Evolutionary conservation across 2,113 vertebrate species (phyloP), one percentile per base, ranked within the genome.

Genomic region (Pseudolaguvia tuberculata): DNA sequence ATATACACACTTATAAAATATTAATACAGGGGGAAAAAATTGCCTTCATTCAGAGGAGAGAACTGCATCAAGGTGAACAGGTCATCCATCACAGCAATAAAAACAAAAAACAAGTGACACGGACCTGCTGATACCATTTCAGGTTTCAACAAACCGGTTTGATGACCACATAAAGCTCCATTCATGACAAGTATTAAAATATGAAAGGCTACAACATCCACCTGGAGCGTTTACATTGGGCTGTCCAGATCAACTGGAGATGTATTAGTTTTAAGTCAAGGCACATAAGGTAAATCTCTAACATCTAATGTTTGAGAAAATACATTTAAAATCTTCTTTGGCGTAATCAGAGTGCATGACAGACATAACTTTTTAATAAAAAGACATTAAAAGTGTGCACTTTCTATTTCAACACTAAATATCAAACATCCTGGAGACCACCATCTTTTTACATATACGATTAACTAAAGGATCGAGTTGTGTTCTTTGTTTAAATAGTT

Each of bases 11-110:
- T 61, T 17, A 55, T 29, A 12, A 73, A 69, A 62, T 20, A 61
- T n/a, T 52, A 27, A 20, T 47, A 51, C 5, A 25, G 17, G 8
- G 10, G 68, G 57, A 72, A 10, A 45, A 52, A 4, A 12, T 75
- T 62, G 15, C 57, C 78, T 82, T 82, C 50, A 74, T 78, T 82
- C 9, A 11, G 1, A 72, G 78, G 76, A n/a, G n/a, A n/a, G n/a
- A 80, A 79, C 69, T 82, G 81, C 81, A 78, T 82, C 78, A 29
- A 2, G 12, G 55, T 12, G 27, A 68, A 63, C 29, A 73, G 42
- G 62, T 25, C 47, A 67, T 27, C 21, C 0, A 2, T 29, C 47
- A 50, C 12, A 59, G 47, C 39, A 52, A 18, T n/a, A 45, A 42
- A 39, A n/a, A n/a, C 20, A 42, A 63, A 11, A 15, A 69, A 21